A percentile compares a stretch with the other conserved stretches of the same genome.
phyloP scores from a whole-genome alignment of 2,797 vertebrate genomes.

The Phoeniculus purpureus region DNA sequence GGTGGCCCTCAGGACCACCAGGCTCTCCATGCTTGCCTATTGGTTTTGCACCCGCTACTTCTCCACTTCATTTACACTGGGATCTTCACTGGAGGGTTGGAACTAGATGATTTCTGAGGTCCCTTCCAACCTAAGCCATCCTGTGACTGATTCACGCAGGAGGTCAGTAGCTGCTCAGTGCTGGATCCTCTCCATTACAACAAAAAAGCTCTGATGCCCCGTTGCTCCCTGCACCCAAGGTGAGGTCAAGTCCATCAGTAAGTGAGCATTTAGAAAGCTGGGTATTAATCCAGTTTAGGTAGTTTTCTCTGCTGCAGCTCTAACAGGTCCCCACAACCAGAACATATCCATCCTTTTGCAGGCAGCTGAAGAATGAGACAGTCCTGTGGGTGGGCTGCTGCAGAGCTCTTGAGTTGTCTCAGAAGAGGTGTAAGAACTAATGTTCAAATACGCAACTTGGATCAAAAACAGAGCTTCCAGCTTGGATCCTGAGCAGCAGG shows the following conservation, averaged over 20 bases:
- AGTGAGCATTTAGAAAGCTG: neutral
- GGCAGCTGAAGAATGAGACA: neutral
- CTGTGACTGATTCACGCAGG: too few species aligned
- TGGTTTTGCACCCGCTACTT: neutral
- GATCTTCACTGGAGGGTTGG: too few species aligned
- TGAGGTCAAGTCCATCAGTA: neutral
- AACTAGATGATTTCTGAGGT: too few species aligned
- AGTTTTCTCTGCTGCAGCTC: neutral
- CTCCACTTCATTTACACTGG: neutral
- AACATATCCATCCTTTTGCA: neutral
- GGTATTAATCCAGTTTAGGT: neutral
- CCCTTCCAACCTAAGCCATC: too few species aligned
- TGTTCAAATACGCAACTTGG: neutral
- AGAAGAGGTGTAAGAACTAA: neutral
- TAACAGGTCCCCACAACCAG: neutral
- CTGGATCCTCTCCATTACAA: neutral
- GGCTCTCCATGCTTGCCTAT: accelerated
- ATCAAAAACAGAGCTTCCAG: neutral
- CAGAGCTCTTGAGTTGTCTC: neutral
- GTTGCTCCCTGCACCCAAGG: neutral
- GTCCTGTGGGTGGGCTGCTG: neutral
- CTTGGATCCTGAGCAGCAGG: neutral
- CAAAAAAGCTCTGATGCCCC: accelerated
- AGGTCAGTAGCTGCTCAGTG: neutral
- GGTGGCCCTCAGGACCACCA: neutral